Conservation (phyloP, 2,888 invertebrate species). For the Fabriciana adippe region DNA sequence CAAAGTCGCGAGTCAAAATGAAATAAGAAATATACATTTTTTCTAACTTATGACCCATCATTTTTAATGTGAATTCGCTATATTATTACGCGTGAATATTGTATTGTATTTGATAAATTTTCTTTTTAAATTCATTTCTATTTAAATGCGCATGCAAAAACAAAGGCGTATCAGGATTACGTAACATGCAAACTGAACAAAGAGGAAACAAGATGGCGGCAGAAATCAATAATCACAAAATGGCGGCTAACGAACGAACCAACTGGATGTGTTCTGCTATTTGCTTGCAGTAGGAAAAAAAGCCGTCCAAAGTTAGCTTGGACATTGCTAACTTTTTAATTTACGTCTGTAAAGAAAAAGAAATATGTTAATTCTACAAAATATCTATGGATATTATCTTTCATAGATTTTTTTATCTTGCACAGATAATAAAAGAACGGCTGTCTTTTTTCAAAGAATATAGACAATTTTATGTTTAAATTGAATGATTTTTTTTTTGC, state of each 20-base stretch:
- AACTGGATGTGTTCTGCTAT: conserved; percentile 81
- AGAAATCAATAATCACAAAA: conserved; percentile 56
- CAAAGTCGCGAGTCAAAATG: too few relatives aligned
- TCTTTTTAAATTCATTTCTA: not conserved
- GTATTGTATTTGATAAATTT: not conserved
- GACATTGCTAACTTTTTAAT: conserved; percentile 67
- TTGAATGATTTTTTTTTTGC: conserved; percentile 1
- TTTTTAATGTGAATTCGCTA: too few relatives aligned
- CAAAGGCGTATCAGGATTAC: conserved; percentile 23
- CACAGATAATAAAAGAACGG: conserved; percentile 40
- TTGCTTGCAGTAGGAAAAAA: conserved; percentile 82
- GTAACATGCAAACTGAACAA: conserved; percentile 40
- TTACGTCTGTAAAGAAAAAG: conserved; percentile 74
- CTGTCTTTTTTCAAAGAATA: conserved; percentile 19
- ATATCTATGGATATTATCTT: conserved; percentile 37
- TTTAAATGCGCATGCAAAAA: conserved; percentile 25
- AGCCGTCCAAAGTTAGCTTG: conserved; percentile 79
- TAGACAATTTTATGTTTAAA: not conserved
- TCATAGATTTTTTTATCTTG: conserved; percentile 26
- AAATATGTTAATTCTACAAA: conserved; percentile 50
- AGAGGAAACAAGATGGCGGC: conserved; percentile 51
- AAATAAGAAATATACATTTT: too few relatives aligned
- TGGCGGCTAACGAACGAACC: conserved; percentile 74
- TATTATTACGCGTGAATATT: too few relatives aligned
- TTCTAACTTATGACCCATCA: too few relatives aligned